Conservation (phyloP, 1,140 invertebrate genomes). For the Zaprionus ghesquierei region DNA sequence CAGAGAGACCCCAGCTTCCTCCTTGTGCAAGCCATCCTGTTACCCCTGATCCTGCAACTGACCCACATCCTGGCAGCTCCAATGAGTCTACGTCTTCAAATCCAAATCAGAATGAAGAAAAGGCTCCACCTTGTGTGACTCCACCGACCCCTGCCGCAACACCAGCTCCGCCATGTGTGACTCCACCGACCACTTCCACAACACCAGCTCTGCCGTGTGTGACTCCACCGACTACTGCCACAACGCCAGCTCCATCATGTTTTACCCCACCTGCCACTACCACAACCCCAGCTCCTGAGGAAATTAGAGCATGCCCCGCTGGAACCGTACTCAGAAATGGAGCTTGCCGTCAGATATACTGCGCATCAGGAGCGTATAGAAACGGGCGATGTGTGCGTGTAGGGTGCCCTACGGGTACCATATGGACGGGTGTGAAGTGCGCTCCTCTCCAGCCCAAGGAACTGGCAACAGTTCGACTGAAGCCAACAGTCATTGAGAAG, state of each 20-base stretch:
- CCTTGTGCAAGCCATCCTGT: not conserved
- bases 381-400: constrained; percentile 40
- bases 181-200: not conserved
- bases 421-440: constrained; percentile 60
- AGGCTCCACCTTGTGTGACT: not conserved
- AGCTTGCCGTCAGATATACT: constrained; percentile 55
- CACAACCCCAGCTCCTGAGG: constrained; percentile 25
- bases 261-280: not conserved
- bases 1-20: too few relatives aligned
- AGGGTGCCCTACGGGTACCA: constrained; percentile 51
- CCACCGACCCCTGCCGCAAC: not conserved
- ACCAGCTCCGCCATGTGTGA: not conserved
- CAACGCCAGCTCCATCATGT: not conserved
- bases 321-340: constrained; percentile 47
- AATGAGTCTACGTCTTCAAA: not conserved
- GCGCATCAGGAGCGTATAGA: constrained; percentile 20
- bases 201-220: not conserved
- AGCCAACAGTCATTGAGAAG: constrained; percentile 22
- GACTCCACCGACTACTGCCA: not conserved
- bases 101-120: not conserved
- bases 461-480: constrained; percentile 38
- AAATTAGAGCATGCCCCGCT: constrained; percentile 34
- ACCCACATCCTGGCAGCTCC: not conserved
- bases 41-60: not conserved
- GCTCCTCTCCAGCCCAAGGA: constrained; percentile 20